phyloP scores from a whole-genome alignment of 2,113 vertebrate species.

The Bombycilla garrulus region DNA sequence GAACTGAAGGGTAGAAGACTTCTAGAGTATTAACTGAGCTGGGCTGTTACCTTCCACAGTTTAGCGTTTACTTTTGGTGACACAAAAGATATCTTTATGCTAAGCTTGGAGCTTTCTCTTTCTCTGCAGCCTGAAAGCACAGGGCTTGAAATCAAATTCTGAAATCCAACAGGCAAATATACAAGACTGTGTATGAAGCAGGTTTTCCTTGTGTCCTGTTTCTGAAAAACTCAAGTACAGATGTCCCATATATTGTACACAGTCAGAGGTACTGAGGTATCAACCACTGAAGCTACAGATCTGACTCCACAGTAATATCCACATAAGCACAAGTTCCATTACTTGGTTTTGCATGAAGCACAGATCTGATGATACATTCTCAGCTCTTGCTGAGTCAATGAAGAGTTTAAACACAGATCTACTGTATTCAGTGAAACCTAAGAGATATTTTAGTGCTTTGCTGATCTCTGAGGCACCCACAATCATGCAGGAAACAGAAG shows the following conservation, averaged over 20 bases:
- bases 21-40: neutral
- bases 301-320: neutral
- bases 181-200: neutral
- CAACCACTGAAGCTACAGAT: neutral
- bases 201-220: neutral
- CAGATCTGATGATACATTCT: neutral
- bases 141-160: neutral
- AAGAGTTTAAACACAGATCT: neutral
- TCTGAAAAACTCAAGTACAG: neutral
- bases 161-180: neutral
- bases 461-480: neutral
- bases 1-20: neutral
- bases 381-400: neutral
- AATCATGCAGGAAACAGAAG: neutral
- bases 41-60: neutral
- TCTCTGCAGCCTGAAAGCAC: neutral
- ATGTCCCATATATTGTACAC: neutral
- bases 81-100: neutral
- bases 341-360: neutral
- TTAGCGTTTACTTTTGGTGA: neutral
- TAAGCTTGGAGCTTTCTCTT: neutral
- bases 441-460: neutral
- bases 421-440: neutral
- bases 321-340: neutral
- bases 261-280: accelerated